A percentile compares a stretch with the other conserved stretches of the same genome.
Conservation (phyloP, 2,113 vertebrate genomes). For the Turdus rufiventris region DNA sequence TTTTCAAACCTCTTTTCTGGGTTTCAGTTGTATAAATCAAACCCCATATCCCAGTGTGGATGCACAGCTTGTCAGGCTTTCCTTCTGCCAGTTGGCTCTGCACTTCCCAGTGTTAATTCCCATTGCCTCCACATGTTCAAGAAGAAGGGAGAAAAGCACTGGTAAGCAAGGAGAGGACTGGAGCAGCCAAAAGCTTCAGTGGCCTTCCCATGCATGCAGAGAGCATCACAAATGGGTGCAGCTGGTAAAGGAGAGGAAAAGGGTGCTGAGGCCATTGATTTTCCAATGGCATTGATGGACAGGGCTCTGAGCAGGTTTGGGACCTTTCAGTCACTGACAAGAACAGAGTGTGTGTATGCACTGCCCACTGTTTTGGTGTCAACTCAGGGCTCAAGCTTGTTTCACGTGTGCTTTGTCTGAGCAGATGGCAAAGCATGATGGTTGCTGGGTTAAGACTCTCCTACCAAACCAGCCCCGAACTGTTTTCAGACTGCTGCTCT, state of each 20-base stretch:
- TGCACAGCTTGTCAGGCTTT: not conserved
- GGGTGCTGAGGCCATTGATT: not conserved
- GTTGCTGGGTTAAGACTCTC: not conserved
- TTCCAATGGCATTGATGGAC: not conserved
- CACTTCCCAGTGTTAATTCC: not conserved
- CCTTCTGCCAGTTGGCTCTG: not conserved
- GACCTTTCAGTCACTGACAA: not conserved
- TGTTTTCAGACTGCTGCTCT: constrained; percentile 24
- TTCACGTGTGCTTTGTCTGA: not conserved
- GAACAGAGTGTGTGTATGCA: accelerated
- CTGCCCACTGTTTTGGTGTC: not conserved
- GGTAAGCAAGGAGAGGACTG: accelerated
- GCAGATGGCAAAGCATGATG: not conserved
- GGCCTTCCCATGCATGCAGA: not conserved
- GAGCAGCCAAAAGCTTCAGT: not conserved
- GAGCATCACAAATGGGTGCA: accelerated
- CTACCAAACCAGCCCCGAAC: constrained; percentile 6
- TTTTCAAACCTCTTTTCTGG: not conserved
- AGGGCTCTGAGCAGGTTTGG: not conserved
- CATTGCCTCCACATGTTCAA: not conserved
- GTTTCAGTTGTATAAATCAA: not conserved
- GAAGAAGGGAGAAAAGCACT: not conserved
- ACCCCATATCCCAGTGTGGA: not conserved
- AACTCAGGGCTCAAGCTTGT: not conserved
- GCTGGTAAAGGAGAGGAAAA: not conserved